Evolutionary conservation across 2,888 invertebrate genomes (phyloP).

Genomic region (Drosophila pullipes): DNA sequence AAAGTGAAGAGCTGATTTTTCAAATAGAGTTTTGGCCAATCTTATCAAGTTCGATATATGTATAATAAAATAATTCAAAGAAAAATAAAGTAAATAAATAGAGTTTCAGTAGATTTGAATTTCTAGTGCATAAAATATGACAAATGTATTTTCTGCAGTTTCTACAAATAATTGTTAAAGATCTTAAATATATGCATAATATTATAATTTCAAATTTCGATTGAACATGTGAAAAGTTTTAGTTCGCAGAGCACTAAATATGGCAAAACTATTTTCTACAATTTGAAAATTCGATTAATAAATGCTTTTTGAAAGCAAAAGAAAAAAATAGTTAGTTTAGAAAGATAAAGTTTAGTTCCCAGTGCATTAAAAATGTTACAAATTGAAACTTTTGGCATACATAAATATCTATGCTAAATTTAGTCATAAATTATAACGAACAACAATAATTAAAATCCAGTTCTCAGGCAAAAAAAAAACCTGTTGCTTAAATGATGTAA

Average conservation of each 20-base stretch:
- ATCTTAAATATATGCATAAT: not conserved
- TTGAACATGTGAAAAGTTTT: not conserved
- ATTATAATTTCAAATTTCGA: not conserved
- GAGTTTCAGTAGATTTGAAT: not conserved
- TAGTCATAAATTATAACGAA: not conserved
- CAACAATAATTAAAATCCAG: slow-evolving; percentile 16
- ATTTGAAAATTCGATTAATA: not conserved
- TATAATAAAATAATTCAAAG: not conserved
- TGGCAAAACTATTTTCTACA: not conserved
- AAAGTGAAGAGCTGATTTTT: not conserved
- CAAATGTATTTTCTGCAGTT: not conserved
- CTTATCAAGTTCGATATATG: not conserved
- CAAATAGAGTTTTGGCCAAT: not conserved
- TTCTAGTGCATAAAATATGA: not conserved
- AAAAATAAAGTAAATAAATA: not conserved
- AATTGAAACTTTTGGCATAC: not conserved
- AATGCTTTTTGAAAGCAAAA: not conserved
- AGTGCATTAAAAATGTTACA: not conserved
- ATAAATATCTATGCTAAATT: not conserved
- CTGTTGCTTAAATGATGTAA: slow-evolving; percentile 58
- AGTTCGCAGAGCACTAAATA: not conserved
- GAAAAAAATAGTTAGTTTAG: not conserved
- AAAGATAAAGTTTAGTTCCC: not conserved
- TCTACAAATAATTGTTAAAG: not conserved
- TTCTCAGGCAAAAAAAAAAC: slow-evolving; percentile 34